Base-by-base conservation (phyloP, 1,140 invertebrate species). In the Thaumatotibia leucotreta region DNA sequence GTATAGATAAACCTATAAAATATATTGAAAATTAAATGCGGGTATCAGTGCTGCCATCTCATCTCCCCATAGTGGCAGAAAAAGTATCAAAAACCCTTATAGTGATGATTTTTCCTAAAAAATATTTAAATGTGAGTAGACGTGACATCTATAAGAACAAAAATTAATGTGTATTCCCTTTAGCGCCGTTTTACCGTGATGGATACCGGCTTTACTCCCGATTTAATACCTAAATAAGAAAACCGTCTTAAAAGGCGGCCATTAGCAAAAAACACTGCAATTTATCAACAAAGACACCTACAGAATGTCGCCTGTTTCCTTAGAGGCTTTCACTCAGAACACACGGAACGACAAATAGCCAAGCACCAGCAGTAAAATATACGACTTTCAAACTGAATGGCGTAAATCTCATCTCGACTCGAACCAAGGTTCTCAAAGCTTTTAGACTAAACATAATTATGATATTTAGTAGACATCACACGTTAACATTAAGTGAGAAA, bases 261-360 rank as follows among this genome's bases (percentile, higher is more conserved):
- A 84, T 87, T 84, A 82, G 72, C 71, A 81, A 84, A 82, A 78
- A 83, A 79, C 73, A 77, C 69, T 71, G 78, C 74, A 77, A 84
- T 84, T 82, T 84, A 82, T 82, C 80, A 82, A 78, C 74, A 79
- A 74, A 80, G 74, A 72, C 78, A 79, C 72, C 76, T 73, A 70
- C 70, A 75, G 70, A 73, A 74, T 73, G 69, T 75, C 72, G 67
- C 66, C 64, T 70, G 71, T 70, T 73, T 73, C 69, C 58, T 75
- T 45, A 9, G 14, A 17, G 14, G n/a, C n/a, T n/a, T n/a, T n/a
- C n/a, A n/a, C n/a, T n/a, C n/a, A 45, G 14, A 45, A 45, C 39
- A 45, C 17, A 45, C 39, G 39, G 39, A 0, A 8, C 1, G 27
- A 6, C 27, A 29, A 29, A 29, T 2, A 4, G 27, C 2, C 2